Evolutionary conservation across 2,797 vertebrate genomes (phyloP).

Genomic region (Artibeus lituratus): DNA sequence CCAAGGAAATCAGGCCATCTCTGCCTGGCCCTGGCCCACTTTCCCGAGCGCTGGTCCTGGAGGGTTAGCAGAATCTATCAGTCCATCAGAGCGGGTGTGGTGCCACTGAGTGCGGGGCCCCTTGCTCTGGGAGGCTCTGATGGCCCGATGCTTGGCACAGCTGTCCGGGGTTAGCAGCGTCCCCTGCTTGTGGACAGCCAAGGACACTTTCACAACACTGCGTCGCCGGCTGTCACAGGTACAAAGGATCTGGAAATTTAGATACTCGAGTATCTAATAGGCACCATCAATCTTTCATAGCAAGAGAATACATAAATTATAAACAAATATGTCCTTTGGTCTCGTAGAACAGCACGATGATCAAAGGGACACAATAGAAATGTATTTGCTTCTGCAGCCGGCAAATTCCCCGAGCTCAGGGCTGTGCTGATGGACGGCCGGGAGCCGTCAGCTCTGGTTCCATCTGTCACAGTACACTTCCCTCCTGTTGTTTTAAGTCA

Average conservation of each 20-base stretch:
- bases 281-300: constrained; percentile 85
- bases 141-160: accelerated
- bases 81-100: not conserved
- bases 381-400: constrained; percentile 81
- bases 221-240: constrained; percentile 75
- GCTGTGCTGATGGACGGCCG: constrained; percentile 82
- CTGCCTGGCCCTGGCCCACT: accelerated
- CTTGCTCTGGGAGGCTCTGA: accelerated
- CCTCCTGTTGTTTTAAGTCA: constrained; percentile 97
- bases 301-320: constrained; percentile 86
- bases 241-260: constrained; percentile 82
- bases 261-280: constrained; percentile 78
- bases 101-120: not conserved
- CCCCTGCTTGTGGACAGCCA: constrained; percentile 35
- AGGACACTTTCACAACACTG: constrained; percentile 64
- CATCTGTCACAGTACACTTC: constrained; percentile 93
- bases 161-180: not conserved
- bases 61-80: not conserved
- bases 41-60: accelerated
- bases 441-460: constrained; percentile 88
- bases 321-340: constrained; percentile 86
- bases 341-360: constrained; percentile 82
- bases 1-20: not conserved
- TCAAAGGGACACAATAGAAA: constrained; percentile 87
- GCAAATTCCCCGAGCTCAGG: constrained; percentile 78